Percentiles rank a stretch among this genome's conserved stretches.
phyloP scores from a whole-genome alignment of 1,140 invertebrate species.

The Agrypnia vestita region DNA sequence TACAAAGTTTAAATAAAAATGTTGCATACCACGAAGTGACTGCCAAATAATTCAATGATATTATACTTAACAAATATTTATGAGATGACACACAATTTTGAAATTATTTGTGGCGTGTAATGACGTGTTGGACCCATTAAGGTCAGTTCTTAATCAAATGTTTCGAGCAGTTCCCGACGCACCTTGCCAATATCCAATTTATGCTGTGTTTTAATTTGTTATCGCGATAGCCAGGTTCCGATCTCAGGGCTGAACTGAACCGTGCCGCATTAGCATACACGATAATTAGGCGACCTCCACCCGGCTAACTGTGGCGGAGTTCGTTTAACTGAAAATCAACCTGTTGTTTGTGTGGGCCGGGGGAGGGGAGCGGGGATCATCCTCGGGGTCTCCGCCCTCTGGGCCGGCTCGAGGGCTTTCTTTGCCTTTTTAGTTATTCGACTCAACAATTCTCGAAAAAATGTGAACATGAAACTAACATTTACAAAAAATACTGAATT shows the following conservation, averaged over 20 bases:
- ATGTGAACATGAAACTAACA: no score
- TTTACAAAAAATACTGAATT: no score
- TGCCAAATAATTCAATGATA: no score
- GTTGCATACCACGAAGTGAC: no score
- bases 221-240: conserved; percentile 2
- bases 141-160: conserved; percentile 2
- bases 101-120: no score
- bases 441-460: no score
- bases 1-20: no score
- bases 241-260: neutral
- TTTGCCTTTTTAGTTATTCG: neutral
- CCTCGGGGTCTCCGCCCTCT: conserved; percentile 6
- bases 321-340: conserved; percentile 57
- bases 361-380: neutral
- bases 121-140: no score
- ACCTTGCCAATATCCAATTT: conserved; percentile 38
- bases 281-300: conserved; percentile 47
- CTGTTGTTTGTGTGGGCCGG: conserved; percentile 47
- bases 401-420: neutral
- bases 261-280: conserved; percentile 47
- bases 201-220: conserved; percentile 14
- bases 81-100: no score
- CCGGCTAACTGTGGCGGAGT: conserved; percentile 34
- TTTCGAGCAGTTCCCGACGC: neutral
- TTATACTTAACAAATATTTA: no score